Evolutionary conservation across 2,113 vertebrate genomes (phyloP), one percentile per base, ranked within the genome.

Genomic region (Ophthalmolycus amberensis): DNA sequence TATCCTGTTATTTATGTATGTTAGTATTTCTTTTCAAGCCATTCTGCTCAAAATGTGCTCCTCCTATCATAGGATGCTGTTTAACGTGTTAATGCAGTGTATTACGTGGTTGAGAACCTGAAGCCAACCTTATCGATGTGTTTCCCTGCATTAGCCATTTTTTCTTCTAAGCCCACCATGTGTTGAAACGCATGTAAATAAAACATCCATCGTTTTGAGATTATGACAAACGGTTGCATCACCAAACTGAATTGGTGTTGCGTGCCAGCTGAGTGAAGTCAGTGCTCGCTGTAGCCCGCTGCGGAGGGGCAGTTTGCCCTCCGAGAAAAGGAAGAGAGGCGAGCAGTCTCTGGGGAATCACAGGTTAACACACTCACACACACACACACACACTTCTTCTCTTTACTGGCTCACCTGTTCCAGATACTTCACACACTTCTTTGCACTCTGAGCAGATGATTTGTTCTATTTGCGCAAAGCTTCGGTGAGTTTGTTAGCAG

Each of bases 181-280:
- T 63, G 52, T 63, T 32, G 54, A 74, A 80, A 38, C 3, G 1
- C 11, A 63, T 63, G 77, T 84, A 75, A 85, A 90, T 85, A 84
- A 79, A 87, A 81, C 77, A 82, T 84, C 56, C 60, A 29, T 16
- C 1, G 25, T 84, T 84, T 50, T 34, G 79, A 74, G 80, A 65
- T 80, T 29, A 70, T 94, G 93, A 78, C 93, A n/a, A 67, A 79
- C 72, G 52, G 58, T 94, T 95, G 88, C 91, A 71, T 94, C 93
- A 92, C 54, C n/a, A 72, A 64, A 58, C 34, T 60, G 73, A 37
- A 62, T 6, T 56, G 75, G 34, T 56, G 70, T 73, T 77, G 77
- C 71, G 69, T 73, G 71, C 74, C 59, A 68, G 59, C 71, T 71
- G 80, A 75, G 75, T 72, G 80, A 80, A 84, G 78, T 73, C 42